Percentiles rank a stretch among this genome's conserved stretches.
These are phyloP conservation scores for Colius striatus DNA, from an alignment of 2,113 vertebrate species.

Conservation along the genomic window DNA sequence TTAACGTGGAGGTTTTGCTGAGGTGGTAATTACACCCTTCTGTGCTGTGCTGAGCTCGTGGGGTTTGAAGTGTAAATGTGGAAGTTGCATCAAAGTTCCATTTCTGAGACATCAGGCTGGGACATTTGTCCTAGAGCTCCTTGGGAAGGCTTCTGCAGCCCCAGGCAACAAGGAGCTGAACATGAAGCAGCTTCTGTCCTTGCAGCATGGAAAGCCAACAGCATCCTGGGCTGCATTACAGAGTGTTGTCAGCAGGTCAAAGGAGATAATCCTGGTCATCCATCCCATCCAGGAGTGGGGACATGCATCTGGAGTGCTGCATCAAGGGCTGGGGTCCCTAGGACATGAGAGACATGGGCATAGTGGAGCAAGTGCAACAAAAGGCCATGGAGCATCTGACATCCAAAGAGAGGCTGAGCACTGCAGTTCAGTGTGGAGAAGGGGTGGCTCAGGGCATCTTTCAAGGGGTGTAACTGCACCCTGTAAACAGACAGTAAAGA, in stretches of 20 bases:
- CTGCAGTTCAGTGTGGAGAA: too few relatives aligned
- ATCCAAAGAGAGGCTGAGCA: too few relatives aligned
- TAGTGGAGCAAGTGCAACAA: too few relatives aligned
- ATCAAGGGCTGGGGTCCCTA: too few relatives aligned
- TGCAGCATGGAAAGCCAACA: neutral
- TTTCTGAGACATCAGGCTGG: slow-evolving; percentile 28
- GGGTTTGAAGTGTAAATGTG: slow-evolving; percentile 54
- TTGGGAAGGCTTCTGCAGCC: neutral
- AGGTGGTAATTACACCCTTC: slow-evolving; percentile 65
- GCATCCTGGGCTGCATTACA: neutral
- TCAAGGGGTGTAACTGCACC: too few relatives aligned
- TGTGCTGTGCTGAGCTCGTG: too few relatives aligned
- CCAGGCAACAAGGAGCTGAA: neutral
- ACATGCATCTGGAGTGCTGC: too few relatives aligned
- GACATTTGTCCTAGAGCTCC: neutral
- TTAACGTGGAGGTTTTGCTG: slow-evolving; percentile 44
- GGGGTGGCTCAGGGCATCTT: too few relatives aligned
- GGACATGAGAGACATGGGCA: too few relatives aligned
- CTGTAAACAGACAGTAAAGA: too few relatives aligned
- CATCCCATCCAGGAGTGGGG: rapidly evolving
- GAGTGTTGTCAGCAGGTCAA: neutral
- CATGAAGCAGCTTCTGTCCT: neutral
- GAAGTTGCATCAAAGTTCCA: slow-evolving; percentile 8
- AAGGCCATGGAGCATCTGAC: too few relatives aligned
- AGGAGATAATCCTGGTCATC: neutral